Conservation (phyloP, 1,140 invertebrate genomes). For the Geopemphigus sp. region DNA sequence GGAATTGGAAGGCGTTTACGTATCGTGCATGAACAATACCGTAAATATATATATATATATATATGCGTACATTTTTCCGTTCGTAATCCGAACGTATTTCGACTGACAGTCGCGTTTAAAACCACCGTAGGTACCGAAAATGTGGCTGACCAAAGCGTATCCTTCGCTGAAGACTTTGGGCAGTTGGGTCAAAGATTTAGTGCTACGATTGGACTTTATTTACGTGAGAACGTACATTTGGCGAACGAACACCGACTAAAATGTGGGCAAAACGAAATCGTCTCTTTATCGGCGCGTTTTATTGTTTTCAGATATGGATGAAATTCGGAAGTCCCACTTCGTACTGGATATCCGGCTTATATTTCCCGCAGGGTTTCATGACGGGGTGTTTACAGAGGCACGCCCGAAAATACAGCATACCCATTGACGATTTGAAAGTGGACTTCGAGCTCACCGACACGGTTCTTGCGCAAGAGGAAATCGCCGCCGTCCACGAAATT, state of each 20-base stretch:
- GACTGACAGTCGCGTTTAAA: not conserved
- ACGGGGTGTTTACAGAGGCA: constrained; percentile 83
- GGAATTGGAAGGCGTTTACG: constrained; percentile 75
- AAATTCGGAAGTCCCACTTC: constrained; percentile 68
- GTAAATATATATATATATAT: constrained; percentile 54
- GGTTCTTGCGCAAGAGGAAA: constrained; percentile 67
- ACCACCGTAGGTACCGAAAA: constrained; percentile 64
- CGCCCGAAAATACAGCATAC: constrained; percentile 75
- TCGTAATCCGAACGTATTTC: not conserved
- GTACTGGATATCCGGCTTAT: constrained; percentile 87
- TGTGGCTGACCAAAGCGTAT: constrained; percentile 81
- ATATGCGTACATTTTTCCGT: not conserved
- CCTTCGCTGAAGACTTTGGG: constrained; percentile 80
- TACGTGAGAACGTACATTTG: too few relatives aligned
- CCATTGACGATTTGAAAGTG: constrained; percentile 81
- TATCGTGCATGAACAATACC: constrained; percentile 72
- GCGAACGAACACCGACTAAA: too few relatives aligned
- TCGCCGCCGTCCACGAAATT: constrained; percentile 59
- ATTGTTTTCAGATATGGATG: constrained; percentile 70
- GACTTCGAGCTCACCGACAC: constrained; percentile 65
- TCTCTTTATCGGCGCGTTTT: too few relatives aligned
- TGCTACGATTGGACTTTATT: constrained; percentile 75
- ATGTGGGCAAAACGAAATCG: too few relatives aligned
- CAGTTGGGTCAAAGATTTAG: constrained; percentile 79
- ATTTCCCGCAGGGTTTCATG: constrained; percentile 87